These are phyloP conservation scores for Ctenoplectra terminalis DNA, from an alignment of 1,140 invertebrate species.

Conservation along the genomic window DNA sequence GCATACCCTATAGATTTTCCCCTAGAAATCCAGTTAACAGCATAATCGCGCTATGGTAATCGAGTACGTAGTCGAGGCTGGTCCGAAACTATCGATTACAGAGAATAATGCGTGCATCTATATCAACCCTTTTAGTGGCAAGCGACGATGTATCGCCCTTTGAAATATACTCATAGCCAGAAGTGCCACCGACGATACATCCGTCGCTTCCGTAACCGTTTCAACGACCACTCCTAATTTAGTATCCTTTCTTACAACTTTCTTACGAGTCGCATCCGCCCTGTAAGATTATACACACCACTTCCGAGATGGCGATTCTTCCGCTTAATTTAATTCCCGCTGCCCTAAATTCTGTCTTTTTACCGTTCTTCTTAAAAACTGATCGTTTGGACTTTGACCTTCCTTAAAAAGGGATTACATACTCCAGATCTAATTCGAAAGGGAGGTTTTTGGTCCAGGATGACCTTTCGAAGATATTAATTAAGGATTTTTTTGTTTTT, in stretches of 20 bases:
- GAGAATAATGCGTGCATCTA: conserved; percentile 45
- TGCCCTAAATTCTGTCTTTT: too few relatives aligned
- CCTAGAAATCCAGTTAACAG: neutral
- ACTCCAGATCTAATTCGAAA: too few relatives aligned
- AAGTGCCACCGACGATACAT: conserved; percentile 7
- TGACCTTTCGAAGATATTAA: too few relatives aligned
- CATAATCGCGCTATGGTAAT: conserved; percentile 11
- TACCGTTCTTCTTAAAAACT: too few relatives aligned
- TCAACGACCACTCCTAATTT: conserved; percentile 34
- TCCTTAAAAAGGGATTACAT: too few relatives aligned
- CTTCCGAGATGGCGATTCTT: too few relatives aligned
- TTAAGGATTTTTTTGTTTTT: too few relatives aligned
- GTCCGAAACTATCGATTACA: conserved; percentile 51
- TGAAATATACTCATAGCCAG: conserved; percentile 23
- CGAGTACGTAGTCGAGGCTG: conserved; percentile 14
- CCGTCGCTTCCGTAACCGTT: conserved; percentile 18
- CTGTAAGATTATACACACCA: too few relatives aligned
- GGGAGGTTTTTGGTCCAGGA: too few relatives aligned
- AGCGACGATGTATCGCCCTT: conserved; percentile 30
- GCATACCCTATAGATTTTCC: neutral
- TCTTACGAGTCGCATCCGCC: too few relatives aligned
- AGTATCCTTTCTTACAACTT: neutral
- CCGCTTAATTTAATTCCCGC: too few relatives aligned
- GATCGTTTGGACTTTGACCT: too few relatives aligned
- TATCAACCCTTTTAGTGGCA: conserved; percentile 43